Conservation (phyloP, 2,113 vertebrate genomes). For the Carassius auratus region DNA sequence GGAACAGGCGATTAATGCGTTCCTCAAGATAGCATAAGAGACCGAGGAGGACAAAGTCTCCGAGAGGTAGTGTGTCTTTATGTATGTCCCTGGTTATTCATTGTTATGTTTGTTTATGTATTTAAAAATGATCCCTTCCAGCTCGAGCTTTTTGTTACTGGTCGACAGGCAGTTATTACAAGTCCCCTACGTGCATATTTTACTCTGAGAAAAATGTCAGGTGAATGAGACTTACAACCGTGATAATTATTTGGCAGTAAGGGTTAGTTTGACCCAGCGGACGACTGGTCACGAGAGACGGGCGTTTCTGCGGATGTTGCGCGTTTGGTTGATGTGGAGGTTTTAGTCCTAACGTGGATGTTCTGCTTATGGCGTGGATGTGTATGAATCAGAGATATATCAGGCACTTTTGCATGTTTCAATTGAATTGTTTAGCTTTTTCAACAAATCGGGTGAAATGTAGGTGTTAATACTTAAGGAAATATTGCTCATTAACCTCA, state of each 20-base stretch:
- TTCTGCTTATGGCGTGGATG: neutral
- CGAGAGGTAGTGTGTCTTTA: conserved; percentile 42
- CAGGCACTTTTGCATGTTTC: neutral
- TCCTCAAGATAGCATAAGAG: conserved; percentile 55
- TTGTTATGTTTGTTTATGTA: neutral
- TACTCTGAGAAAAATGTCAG: neutral
- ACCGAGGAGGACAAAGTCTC: conserved; percentile 35
- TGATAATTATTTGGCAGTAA: neutral
- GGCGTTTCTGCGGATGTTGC: neutral
- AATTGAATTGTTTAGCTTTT: neutral
- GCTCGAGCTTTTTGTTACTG: conserved; percentile 26
- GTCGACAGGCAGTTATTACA: neutral
- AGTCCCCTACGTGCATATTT: neutral
- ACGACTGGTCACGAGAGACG: neutral
- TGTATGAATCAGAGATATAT: neutral
- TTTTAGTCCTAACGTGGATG: neutral
- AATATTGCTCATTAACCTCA: neutral
- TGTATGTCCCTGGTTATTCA: neutral
- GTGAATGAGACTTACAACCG: neutral
- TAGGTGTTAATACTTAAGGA: neutral
- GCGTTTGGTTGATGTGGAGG: neutral
- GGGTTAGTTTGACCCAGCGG: neutral
- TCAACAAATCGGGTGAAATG: neutral
- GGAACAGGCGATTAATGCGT: conserved; percentile 52
- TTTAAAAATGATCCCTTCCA: neutral